Percentiles rank a stretch among this genome's conserved stretches.
Conservation (phyloP, 2,113 vertebrate genomes). For the Cyanistes caeruleus region DNA sequence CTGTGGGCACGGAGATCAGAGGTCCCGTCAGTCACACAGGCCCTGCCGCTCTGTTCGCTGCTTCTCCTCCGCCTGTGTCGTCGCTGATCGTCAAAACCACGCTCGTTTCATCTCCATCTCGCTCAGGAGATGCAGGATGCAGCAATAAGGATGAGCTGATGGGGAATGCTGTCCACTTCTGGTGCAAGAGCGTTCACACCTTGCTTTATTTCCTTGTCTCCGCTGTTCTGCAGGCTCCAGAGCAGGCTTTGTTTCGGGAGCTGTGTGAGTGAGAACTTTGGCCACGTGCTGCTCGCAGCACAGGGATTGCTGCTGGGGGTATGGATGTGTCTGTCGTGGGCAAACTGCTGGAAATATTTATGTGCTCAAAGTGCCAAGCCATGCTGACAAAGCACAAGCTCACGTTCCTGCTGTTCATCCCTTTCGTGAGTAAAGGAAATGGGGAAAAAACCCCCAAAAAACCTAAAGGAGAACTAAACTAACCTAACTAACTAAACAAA, state of each 20-base stretch:
- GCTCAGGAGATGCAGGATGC: background rate
- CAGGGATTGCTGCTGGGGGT: background rate
- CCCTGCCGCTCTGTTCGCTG: background rate
- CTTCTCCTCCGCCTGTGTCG: background rate
- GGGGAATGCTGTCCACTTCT: background rate
- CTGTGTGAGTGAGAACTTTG: background rate
- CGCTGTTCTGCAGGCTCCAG: background rate
- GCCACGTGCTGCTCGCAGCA: background rate
- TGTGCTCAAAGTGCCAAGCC: background rate
- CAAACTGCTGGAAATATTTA: background rate
- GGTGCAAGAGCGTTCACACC: background rate
- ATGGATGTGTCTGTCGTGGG: background rate
- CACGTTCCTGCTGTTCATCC: background rate
- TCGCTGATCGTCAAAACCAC: background rate
- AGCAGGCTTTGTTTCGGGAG: background rate
- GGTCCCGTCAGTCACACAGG: background rate
- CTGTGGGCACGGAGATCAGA: constrained; percentile 22
- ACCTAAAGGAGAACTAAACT: background rate
- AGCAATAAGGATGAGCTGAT: background rate
- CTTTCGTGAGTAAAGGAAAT: background rate
- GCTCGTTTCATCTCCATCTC: background rate
- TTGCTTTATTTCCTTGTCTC: background rate
- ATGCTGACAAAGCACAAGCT: background rate
- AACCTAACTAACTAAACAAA: background rate
- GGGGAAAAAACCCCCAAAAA: background rate